Conservation (phyloP, 2,797 vertebrate genomes). For the Arremon brunneinucha region DNA sequence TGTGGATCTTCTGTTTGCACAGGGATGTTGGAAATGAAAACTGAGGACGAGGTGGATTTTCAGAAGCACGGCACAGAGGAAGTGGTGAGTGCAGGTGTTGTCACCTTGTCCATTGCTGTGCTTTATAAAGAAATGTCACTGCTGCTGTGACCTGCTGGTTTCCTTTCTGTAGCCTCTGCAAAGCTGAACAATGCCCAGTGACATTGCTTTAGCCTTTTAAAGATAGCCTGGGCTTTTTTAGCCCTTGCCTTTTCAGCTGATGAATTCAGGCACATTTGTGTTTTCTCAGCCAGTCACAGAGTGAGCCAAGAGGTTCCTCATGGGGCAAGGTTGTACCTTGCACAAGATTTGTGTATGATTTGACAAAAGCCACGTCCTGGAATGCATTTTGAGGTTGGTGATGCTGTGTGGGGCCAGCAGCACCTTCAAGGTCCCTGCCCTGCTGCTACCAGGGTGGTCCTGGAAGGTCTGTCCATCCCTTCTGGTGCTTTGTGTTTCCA, state of each 20-base stretch:
- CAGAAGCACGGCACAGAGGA: background rate
- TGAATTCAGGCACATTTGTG: background rate
- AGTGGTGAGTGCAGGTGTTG: constrained; percentile 41
- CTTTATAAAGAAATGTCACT: background rate
- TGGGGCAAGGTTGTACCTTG: background rate
- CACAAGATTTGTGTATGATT: background rate
- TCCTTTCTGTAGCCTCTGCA: background rate
- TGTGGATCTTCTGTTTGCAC: constrained; percentile 29
- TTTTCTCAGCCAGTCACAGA: background rate
- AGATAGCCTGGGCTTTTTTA: background rate
- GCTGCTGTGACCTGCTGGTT: background rate
- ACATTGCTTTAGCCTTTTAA: background rate
- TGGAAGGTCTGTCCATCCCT: background rate
- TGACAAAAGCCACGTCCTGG: background rate
- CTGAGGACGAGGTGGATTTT: constrained; percentile 72
- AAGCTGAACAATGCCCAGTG: accelerated
- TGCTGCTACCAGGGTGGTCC: accelerated
- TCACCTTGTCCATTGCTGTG: background rate
- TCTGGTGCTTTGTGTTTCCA: background rate
- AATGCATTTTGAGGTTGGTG: background rate
- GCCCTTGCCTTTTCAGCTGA: accelerated
- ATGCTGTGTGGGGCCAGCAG: background rate
- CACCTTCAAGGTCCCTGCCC: accelerated
- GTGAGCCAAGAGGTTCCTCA: background rate
- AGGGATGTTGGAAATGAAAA: constrained; percentile 71